phyloP scores from a whole-genome alignment of 2,888 invertebrate genomes.

The Phyto melanocephala region DNA sequence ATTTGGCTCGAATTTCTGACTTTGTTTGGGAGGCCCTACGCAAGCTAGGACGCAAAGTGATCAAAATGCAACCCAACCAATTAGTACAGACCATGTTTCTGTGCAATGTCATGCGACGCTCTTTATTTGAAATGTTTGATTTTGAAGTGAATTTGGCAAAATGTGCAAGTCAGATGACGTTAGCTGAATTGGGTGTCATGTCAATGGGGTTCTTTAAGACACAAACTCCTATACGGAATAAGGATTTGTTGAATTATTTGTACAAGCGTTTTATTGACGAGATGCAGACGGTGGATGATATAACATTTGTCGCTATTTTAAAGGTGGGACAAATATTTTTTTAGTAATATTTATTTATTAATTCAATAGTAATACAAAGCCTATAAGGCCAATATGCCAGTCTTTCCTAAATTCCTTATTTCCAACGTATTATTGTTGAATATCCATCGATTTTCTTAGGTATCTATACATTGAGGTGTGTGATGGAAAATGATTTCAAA shows the following conservation, averaged over 20 bases:
- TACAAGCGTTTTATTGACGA: constrained; percentile 80
- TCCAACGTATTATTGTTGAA: too few species aligned
- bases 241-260: constrained; percentile 79
- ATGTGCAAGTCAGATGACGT: constrained; percentile 80
- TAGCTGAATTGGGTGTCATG: constrained; percentile 85
- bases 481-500: too few species aligned
- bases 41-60: constrained; percentile 81
- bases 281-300: constrained; percentile 81
- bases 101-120: constrained; percentile 82
- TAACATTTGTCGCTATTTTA: constrained; percentile 83
- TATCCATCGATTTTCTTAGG: too few species aligned
- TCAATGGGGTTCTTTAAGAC: constrained; percentile 90
- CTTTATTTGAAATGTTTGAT: constrained; percentile 83
- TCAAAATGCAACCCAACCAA: constrained; percentile 82
- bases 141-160: constrained; percentile 82
- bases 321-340: constrained; percentile 65
- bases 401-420: too few species aligned
- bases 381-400: too few species aligned
- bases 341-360: too few species aligned
- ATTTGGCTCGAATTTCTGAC: constrained; percentile 80
- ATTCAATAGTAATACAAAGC: too few species aligned
- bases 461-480: too few species aligned
- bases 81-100: constrained; percentile 85
- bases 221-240: constrained; percentile 82
- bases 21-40: constrained; percentile 81